Percentiles rank a stretch among this genome's conserved stretches.
These are phyloP conservation scores for Mastacembelus armatus DNA, from an alignment of 2,797 vertebrate genomes.

Conservation along the genomic window DNA sequence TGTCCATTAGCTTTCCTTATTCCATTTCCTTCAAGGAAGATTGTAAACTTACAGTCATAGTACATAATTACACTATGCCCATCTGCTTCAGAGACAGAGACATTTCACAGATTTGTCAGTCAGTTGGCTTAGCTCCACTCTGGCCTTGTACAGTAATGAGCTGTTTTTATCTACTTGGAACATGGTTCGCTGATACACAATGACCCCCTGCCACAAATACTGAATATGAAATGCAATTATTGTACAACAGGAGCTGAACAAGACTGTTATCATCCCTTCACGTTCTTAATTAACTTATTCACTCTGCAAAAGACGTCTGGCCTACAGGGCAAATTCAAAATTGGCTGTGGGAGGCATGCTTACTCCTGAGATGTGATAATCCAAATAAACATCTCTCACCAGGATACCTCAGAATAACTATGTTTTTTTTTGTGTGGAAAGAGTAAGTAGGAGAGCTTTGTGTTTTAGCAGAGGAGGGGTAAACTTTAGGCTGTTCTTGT, in stretches of 20 bases:
- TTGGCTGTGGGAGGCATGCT: conserved; percentile 60
- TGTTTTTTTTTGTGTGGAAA: conserved; percentile 33
- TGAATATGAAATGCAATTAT: conserved; percentile 66
- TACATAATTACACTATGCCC: conserved; percentile 5
- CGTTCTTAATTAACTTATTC: conserved; percentile 77
- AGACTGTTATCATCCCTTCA: conserved; percentile 61
- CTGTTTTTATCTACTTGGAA: conserved; percentile 50
- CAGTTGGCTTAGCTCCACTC: conserved; percentile 13
- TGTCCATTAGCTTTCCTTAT: neutral
- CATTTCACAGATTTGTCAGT: conserved; percentile 29
- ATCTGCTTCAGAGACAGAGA: conserved; percentile 23
- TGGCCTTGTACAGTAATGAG: conserved; percentile 40
- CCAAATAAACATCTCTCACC: conserved; percentile 67
- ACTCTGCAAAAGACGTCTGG: conserved; percentile 63
- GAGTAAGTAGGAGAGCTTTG: conserved; percentile 28
- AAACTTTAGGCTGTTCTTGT: conserved; percentile 47
- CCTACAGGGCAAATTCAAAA: conserved; percentile 65
- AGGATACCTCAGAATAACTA: conserved; percentile 54
- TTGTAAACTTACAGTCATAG: neutral
- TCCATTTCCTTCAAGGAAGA: neutral
- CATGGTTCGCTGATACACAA: conserved; percentile 39
- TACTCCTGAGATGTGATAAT: conserved; percentile 67
- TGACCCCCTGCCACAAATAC: conserved; percentile 59
- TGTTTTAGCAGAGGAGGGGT: conserved; percentile 39
- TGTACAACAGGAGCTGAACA: conserved; percentile 58